Base-by-base conservation (phyloP, 2,888 invertebrate species). In the Altica lythri region DNA sequence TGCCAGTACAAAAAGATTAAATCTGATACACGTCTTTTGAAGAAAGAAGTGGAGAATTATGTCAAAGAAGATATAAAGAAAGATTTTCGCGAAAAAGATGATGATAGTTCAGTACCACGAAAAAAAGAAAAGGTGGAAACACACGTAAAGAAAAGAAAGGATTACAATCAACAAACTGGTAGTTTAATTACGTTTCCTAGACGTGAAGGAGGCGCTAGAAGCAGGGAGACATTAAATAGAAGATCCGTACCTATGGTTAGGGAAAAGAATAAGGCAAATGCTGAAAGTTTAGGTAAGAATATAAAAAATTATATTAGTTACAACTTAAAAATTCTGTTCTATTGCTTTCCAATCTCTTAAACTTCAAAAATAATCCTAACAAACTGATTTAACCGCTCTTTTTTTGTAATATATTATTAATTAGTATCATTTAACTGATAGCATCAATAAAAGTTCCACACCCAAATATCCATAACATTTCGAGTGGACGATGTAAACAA, bases 51-150 rank as follows among this genome's bases (percentile, higher is more conserved):
- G 4, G 75, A 75, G 53, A 73, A 75, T 57, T 75, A 73, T 55
- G 72, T 72, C 55, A 76, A 76, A 59, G 77, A 77, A 63, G 71
- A 75, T 44, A 64, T 71, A 40, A 74, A 72, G 2, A 75, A 73
- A 62, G 67, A 70, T 45, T 72, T 73, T 55, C 71, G 70, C 46
- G 76, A 77, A 62, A 78, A 78, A 59, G 77, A 78, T 37, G 76
- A 75, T 30, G 75, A 77, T 48, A 73, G 75, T 32, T 73, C 72
- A 2, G 77, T 80, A 46, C 74, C 77, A 3, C 75, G 79, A 38
- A 82, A 82, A 67, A 81, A 80, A 65, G 81, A 81, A 64, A 82
- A 80, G 62, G 40, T 80, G 73, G 79, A 75, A 54, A 62, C 66
- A 17, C 68, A 62, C 45, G 68, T 74, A 40, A 76, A 77, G 63